These are phyloP conservation scores for Betta splendens DNA, from an alignment of 2,797 vertebrate species.

Conservation along the genomic window DNA sequence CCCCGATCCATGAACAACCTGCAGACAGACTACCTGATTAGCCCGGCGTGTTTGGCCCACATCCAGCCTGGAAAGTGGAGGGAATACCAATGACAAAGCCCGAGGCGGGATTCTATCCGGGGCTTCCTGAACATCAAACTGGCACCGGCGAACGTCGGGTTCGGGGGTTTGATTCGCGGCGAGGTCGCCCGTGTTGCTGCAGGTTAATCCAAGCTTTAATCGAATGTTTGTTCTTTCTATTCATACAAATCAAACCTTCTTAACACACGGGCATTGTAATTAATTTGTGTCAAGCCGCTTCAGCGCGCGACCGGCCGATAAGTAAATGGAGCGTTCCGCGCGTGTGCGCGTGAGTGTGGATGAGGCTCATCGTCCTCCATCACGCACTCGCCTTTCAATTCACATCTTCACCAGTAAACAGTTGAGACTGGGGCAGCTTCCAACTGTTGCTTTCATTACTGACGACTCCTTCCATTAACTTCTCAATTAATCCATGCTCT, in stretches of 20 bases:
- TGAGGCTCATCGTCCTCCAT: background rate
- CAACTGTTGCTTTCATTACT: background rate
- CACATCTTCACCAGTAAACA: background rate
- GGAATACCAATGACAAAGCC: conserved; percentile 63
- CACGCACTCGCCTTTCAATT: background rate
- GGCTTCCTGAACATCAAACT: conserved; percentile 23
- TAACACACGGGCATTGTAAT: conserved; percentile 8
- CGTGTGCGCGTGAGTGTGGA: background rate
- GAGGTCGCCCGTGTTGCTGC: conserved; percentile 10
- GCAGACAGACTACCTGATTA: conserved; percentile 67
- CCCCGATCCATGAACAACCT: conserved; percentile 54
- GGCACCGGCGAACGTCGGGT: conserved; percentile 30
- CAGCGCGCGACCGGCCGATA: conserved; percentile 6
- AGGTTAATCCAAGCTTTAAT: background rate
- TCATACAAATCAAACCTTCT: too few species aligned
- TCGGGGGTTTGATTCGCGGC: conserved; percentile 16
- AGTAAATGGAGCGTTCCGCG: background rate
- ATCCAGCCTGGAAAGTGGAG: conserved; percentile 47
- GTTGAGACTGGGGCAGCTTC: background rate
- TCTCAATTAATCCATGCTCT: background rate
- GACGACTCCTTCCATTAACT: background rate
- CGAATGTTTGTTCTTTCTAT: background rate
- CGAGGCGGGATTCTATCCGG: conserved; percentile 34
- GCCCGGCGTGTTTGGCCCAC: conserved; percentile 54
- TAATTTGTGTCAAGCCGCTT: conserved; percentile 5